phyloP scores from a whole-genome alignment of 2,888 invertebrate genomes.

The Lordiphosa andalusiaca region DNA sequence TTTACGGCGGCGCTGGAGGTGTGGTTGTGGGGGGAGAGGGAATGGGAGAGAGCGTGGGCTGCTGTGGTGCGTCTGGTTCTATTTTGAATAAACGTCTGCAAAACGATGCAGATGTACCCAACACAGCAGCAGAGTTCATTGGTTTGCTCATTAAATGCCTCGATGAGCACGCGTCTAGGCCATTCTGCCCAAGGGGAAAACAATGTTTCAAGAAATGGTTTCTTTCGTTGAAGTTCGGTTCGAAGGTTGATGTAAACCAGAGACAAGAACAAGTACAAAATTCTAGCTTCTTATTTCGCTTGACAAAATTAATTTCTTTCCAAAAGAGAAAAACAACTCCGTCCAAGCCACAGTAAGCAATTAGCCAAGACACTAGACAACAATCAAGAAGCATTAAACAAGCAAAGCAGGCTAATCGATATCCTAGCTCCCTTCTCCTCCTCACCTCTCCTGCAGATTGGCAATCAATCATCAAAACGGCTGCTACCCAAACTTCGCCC shows the following conservation, averaged over 20 bases:
- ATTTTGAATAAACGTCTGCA: slow-evolving; percentile 54
- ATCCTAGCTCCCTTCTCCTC: slow-evolving; percentile 41
- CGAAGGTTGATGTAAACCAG: too few relatives aligned
- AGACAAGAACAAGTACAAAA: too few relatives aligned
- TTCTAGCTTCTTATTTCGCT: too few relatives aligned
- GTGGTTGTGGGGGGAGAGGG: background rate
- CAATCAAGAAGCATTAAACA: too few relatives aligned
- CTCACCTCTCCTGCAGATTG: slow-evolving; percentile 25
- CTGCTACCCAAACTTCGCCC: slow-evolving; percentile 38
- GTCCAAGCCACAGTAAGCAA: too few relatives aligned
- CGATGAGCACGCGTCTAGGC: slow-evolving; percentile 32
- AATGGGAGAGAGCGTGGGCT: slow-evolving; percentile 44
- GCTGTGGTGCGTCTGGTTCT: slow-evolving; percentile 21
- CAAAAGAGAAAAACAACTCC: too few relatives aligned
- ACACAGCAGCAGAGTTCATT: slow-evolving; percentile 57
- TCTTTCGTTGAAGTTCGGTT: too few relatives aligned
- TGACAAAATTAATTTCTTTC: too few relatives aligned
- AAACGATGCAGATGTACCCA: slow-evolving; percentile 34
- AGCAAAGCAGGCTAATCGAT: slow-evolving; percentile 47
- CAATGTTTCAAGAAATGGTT: background rate
- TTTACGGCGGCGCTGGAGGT: slow-evolving; percentile 13
- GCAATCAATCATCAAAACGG: slow-evolving; percentile 58
- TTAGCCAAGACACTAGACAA: too few relatives aligned
- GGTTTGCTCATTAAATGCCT: slow-evolving; percentile 34
- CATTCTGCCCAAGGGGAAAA: background rate